Conservation (phyloP, 2,797 vertebrate genomes). For the Furcifer pardalis region DNA sequence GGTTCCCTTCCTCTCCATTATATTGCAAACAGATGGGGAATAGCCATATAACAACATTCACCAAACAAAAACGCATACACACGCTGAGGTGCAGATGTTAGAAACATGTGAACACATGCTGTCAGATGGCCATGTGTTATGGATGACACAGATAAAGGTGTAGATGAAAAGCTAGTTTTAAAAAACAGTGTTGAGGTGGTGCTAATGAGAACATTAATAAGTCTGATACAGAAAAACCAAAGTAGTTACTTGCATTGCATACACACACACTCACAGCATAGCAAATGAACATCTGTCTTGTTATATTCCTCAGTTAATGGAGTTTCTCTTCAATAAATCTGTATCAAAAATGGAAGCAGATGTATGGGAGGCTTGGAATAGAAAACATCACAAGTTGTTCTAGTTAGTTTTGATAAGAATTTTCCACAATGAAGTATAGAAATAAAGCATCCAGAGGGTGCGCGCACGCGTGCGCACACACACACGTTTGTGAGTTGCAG, state of each 20-base stretch:
- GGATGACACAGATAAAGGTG: constrained; percentile 8
- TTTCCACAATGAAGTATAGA: neutral
- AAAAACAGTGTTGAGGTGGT: neutral
- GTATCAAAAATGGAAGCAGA: neutral
- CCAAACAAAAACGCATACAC: fast-evolving
- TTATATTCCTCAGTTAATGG: neutral
- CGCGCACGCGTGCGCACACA: no score
- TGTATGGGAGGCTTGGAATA: neutral
- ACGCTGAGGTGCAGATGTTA: neutral
- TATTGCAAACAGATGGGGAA: constrained; percentile 15
- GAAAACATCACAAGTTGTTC: no score
- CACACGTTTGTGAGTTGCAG: no score
- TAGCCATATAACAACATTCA: neutral
- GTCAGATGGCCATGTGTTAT: neutral
- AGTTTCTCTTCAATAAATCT: neutral
- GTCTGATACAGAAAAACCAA: neutral
- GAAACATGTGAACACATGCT: constrained; percentile 1
- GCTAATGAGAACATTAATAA: constrained; percentile 28
- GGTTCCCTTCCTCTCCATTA: neutral
- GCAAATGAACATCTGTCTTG: constrained; percentile 23
- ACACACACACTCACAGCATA: neutral
- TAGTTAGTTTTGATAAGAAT: neutral
- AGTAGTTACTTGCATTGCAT: neutral
- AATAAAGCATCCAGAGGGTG: no score
- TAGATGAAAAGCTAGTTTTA: constrained; percentile 3